Conservation (phyloP, 2,113 vertebrate genomes). For the Grammomys surdaster region DNA sequence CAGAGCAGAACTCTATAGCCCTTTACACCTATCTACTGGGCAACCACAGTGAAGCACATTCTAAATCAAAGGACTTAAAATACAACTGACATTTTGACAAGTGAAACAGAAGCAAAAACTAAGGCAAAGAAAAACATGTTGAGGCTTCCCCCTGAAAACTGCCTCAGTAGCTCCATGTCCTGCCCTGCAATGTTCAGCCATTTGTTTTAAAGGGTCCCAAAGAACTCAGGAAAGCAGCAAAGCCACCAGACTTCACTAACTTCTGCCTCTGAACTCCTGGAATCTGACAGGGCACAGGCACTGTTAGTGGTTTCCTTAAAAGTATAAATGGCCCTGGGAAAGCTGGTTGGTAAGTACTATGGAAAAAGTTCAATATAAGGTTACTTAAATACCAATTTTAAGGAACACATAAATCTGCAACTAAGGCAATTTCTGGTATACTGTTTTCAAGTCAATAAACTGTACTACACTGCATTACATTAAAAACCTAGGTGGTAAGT, state of each 20-base stretch:
- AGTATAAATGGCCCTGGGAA: slow-evolving; percentile 65
- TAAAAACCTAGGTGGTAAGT: slow-evolving; percentile 45
- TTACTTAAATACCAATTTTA: slow-evolving; percentile 55
- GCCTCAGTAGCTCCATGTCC: slow-evolving; percentile 63
- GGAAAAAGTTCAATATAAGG: slow-evolving; percentile 61
- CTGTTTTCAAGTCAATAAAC: neutral
- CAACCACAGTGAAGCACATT: neutral
- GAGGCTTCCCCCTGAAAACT: slow-evolving; percentile 67
- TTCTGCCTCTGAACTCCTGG: slow-evolving; percentile 65
- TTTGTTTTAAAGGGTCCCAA: slow-evolving; percentile 77
- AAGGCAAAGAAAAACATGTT: slow-evolving; percentile 75
- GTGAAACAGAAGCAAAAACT: slow-evolving; percentile 75
- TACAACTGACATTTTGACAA: slow-evolving; percentile 54
- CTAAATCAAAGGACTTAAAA: slow-evolving; percentile 43
- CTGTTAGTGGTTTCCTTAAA: slow-evolving; percentile 53
- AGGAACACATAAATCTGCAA: slow-evolving; percentile 26
- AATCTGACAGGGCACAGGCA: neutral
- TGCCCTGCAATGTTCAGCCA: slow-evolving; percentile 63
- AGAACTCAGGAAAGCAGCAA: neutral
- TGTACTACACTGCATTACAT: neutral
- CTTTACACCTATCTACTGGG: slow-evolving; percentile 14
- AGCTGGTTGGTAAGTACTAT: slow-evolving; percentile 58
- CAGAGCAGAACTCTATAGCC: slow-evolving; percentile 11
- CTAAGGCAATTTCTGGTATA: slow-evolving; percentile 23
- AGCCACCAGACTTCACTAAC: slow-evolving; percentile 53